These are phyloP conservation scores for Dendrocincla tyrannina DNA, from an alignment of 2,797 vertebrate species.

Conservation along the genomic window DNA sequence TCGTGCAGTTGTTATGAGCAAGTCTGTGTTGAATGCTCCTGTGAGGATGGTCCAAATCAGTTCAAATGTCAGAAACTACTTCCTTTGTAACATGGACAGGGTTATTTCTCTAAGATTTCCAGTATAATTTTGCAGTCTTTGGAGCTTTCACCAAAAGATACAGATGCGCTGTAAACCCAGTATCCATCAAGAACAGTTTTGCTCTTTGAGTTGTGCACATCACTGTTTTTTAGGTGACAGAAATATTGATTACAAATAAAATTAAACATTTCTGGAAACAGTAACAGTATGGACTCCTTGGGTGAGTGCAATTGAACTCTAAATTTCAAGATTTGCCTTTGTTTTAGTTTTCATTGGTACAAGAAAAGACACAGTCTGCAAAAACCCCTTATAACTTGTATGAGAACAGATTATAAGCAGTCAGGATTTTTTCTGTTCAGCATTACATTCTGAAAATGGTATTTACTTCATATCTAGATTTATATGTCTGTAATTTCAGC, in stretches of 20 bases:
- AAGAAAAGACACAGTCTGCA: not conserved
- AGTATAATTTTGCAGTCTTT: not conserved
- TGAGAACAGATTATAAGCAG: not conserved
- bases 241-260: not conserved
- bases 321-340: not conserved
- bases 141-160: not conserved
- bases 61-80: not conserved
- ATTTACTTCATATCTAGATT: not conserved
- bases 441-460: not conserved
- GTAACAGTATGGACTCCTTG: not conserved
- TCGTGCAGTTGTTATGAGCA: not conserved
- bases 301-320: not conserved
- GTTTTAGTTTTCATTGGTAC: not conserved
- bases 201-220: not conserved
- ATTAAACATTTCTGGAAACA: not conserved
- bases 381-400: not conserved
- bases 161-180: not conserved
- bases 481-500: not conserved
- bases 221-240: not conserved
- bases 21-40: not conserved
- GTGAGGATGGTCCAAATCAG: not conserved
- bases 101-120: not conserved
- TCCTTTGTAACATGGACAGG: not conserved
- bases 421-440: not conserved
- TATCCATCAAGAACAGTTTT: not conserved